Evolutionary conservation across 2,888 invertebrate species (phyloP).

Genomic region (Azorinus chamasolen): DNA sequence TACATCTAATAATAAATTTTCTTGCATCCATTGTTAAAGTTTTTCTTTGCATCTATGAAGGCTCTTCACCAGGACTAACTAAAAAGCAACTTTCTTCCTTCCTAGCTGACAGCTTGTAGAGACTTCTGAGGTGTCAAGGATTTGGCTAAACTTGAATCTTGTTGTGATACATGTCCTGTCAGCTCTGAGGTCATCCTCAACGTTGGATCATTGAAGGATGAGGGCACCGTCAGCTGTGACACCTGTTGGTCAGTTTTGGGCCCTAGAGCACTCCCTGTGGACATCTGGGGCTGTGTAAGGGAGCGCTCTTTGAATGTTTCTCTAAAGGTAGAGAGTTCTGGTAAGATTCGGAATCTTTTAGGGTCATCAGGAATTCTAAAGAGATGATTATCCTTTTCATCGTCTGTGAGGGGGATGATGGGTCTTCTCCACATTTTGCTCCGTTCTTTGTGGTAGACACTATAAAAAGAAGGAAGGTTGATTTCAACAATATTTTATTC

Average conservation of each 20-base stretch:
- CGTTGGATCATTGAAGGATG: constrained; percentile 39
- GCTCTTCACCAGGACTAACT: too few species aligned
- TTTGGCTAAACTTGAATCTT: too few species aligned
- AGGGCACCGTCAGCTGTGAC: constrained; percentile 32
- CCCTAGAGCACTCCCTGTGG: constrained; percentile 1
- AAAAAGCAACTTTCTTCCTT: too few species aligned
- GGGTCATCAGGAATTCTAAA: constrained; percentile 76
- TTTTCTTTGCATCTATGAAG: too few species aligned
- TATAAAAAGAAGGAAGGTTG: constrained; percentile 67
- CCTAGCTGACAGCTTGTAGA: constrained; percentile 33
- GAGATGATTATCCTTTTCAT: constrained; percentile 79
- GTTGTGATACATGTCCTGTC: background rate
- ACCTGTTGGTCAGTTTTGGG: constrained; percentile 23
- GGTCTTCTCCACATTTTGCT: constrained; percentile 69
- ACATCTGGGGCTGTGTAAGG: constrained; percentile 52
- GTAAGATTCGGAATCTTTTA: constrained; percentile 58
- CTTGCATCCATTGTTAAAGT: too few species aligned
- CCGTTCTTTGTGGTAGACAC: constrained; percentile 79
- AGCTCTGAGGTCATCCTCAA: constrained; percentile 38
- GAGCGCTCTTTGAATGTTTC: constrained; percentile 45
- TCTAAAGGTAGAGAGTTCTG: constrained; percentile 17
- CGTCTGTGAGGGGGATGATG: constrained; percentile 73
- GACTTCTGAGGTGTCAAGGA: constrained; percentile 15
- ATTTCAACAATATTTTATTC: too few species aligned
- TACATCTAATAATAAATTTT: too few species aligned